These are phyloP conservation scores for Pogonus chalceus DNA, from an alignment of 1,140 invertebrate genomes.

Conservation along the genomic window DNA sequence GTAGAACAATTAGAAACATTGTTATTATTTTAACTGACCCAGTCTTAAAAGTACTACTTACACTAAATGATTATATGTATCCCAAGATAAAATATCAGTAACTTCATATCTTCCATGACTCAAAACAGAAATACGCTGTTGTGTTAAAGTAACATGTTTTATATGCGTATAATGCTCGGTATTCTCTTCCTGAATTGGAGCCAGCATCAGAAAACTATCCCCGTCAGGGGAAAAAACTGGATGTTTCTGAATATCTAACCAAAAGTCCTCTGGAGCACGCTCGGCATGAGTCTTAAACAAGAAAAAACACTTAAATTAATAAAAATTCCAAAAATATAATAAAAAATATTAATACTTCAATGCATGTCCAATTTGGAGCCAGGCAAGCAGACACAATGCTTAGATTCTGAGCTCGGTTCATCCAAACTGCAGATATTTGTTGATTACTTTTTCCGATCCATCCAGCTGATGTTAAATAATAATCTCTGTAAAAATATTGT, in stretches of 20 bases:
- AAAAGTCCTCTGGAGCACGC: slow-evolving; percentile 66
- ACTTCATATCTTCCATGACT: slow-evolving; percentile 84
- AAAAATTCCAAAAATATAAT: slow-evolving; percentile 2
- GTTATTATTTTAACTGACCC: too few relatives aligned
- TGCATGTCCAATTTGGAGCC: slow-evolving; percentile 67
- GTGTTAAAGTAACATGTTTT: slow-evolving; percentile 72
- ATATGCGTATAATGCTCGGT: slow-evolving; percentile 80
- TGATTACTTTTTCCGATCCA: slow-evolving; percentile 70
- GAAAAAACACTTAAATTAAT: neutral
- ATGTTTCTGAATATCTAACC: slow-evolving; percentile 74
- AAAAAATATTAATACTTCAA: slow-evolving; percentile 47
- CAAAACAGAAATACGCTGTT: slow-evolving; percentile 72
- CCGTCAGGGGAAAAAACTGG: slow-evolving; percentile 75
- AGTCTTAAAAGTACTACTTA: slow-evolving; percentile 38
- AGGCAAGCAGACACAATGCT: slow-evolving; percentile 71
- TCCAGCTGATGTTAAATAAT: slow-evolving; percentile 81
- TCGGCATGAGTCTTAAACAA: slow-evolving; percentile 58
- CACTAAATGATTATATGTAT: slow-evolving; percentile 70
- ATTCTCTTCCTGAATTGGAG: slow-evolving; percentile 70
- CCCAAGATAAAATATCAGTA: slow-evolving; percentile 72
- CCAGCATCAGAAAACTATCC: slow-evolving; percentile 71
- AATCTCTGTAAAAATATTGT: slow-evolving; percentile 55
- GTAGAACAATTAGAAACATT: too few relatives aligned
- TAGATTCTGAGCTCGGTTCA: slow-evolving; percentile 83
- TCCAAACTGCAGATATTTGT: slow-evolving; percentile 76